Percentiles rank a stretch among this genome's conserved stretches.
These are phyloP conservation scores for Drosophila mercatorum DNA, from an alignment of 2,888 invertebrate genomes.

Conservation along the genomic window DNA sequence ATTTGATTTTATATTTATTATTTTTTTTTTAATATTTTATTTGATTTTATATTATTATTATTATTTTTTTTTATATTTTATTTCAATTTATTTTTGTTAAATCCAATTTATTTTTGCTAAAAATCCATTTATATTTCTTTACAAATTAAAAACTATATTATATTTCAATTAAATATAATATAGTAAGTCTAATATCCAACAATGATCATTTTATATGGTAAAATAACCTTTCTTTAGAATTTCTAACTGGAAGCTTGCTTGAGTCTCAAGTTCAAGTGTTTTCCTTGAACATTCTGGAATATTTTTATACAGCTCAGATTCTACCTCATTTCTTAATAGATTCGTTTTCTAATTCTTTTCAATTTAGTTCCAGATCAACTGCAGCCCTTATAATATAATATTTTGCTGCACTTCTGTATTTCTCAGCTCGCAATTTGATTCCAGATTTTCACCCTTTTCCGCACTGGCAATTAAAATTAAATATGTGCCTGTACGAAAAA, in stretches of 20 bases:
- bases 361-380: background rate
- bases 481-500: conserved; percentile 23
- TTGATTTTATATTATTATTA: no score
- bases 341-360: background rate
- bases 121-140: no score
- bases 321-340: background rate
- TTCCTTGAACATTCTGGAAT: background rate
- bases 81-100: no score
- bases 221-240: background rate
- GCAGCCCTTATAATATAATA: background rate
- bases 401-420: background rate
- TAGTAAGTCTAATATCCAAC: background rate
- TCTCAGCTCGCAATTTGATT: background rate
- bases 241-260: background rate
- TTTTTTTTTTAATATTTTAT: no score
- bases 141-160: no score
- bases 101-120: no score
- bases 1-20: no score
- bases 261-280: background rate
- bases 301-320: background rate
- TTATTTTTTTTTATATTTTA: no score
- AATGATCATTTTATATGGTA: background rate
- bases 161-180: background rate
- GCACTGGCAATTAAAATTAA: conserved; percentile 49
- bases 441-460: background rate